Conservation (phyloP, 2,797 vertebrate genomes). For the Lacerta agilis region DNA sequence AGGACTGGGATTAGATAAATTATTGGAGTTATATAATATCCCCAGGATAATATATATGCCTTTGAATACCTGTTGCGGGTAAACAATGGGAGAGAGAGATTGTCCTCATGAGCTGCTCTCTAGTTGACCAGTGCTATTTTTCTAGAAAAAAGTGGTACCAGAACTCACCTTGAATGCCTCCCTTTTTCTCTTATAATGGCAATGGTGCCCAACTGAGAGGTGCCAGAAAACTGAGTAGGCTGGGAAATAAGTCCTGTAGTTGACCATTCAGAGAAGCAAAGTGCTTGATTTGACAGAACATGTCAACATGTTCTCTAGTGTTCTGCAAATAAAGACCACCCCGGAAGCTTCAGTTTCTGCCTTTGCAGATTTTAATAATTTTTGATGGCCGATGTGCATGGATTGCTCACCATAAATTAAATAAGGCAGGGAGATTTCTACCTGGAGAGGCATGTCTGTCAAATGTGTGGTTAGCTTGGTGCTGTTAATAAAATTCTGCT, state of each 20-base stretch:
- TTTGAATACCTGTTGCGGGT: not conserved
- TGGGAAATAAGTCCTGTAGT: no score
- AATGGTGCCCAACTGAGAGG: no score
- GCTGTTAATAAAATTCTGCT: conserved; percentile 62
- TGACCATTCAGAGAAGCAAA: no score
- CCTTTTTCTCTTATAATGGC: no score
- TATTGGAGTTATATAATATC: not conserved
- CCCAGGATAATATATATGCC: not conserved
- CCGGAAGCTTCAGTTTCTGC: conserved; percentile 32
- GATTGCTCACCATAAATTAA: conserved; percentile 72
- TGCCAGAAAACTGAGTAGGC: no score
- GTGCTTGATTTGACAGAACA: not conserved
- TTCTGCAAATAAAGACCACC: not conserved
- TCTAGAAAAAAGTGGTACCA: no score
- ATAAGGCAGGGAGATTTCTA: conserved; percentile 71
- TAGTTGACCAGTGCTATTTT: no score
- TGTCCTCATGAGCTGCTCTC: no score
- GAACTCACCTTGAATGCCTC: no score
- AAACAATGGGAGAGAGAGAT: not conserved
- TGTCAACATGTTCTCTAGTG: not conserved
- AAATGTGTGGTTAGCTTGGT: conserved; percentile 63
- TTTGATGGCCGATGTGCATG: conserved; percentile 63
- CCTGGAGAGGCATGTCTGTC: conserved; percentile 69
- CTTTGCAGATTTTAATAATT: conserved; percentile 41
- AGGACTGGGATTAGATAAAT: not conserved